Evolutionary conservation across 2,888 invertebrate species (phyloP).

Genomic region (Chrysopilus asiliformis): DNA sequence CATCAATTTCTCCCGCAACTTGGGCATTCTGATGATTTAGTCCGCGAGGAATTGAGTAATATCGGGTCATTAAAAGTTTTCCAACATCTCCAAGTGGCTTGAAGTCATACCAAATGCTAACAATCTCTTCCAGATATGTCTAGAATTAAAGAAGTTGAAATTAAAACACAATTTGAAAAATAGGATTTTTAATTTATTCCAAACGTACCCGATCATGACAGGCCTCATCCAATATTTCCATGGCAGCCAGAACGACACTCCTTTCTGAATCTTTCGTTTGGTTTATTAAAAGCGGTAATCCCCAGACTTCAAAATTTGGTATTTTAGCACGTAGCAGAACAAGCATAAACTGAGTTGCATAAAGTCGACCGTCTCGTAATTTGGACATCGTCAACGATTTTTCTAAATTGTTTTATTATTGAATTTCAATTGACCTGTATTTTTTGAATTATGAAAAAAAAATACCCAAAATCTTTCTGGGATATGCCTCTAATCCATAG

Average conservation of each 20-base stretch:
- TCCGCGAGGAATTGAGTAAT: constrained; percentile 59
- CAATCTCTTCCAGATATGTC: constrained; percentile 61
- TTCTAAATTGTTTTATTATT: constrained; percentile 28
- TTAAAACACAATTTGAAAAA: not conserved
- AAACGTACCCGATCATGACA: constrained; percentile 68
- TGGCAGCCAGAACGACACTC: constrained; percentile 64
- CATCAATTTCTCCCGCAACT: constrained; percentile 58
- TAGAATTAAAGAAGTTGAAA: constrained; percentile 25
- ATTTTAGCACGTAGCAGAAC: constrained; percentile 63
- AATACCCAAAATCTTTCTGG: constrained; percentile 46
- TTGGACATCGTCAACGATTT: constrained; percentile 31
- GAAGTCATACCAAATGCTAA: constrained; percentile 57
- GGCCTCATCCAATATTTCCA: constrained; percentile 82
- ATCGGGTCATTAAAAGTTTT: constrained; percentile 57
- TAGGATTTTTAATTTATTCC: no score
- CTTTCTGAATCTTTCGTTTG: constrained; percentile 76
- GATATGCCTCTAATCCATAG: constrained; percentile 62
- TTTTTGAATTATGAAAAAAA: no score
- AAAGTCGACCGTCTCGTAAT: constrained; percentile 51
- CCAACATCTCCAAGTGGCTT: constrained; percentile 63
- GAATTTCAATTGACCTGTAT: no score
- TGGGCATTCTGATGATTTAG: constrained; percentile 51
- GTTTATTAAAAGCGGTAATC: constrained; percentile 67
- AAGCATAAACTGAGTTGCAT: constrained; percentile 83
- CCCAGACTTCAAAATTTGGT: constrained; percentile 71